A percentile compares a stretch with the other conserved stretches of the same genome.
Conservation (phyloP, 2,888 invertebrate genomes). For the Dione vanillae region DNA sequence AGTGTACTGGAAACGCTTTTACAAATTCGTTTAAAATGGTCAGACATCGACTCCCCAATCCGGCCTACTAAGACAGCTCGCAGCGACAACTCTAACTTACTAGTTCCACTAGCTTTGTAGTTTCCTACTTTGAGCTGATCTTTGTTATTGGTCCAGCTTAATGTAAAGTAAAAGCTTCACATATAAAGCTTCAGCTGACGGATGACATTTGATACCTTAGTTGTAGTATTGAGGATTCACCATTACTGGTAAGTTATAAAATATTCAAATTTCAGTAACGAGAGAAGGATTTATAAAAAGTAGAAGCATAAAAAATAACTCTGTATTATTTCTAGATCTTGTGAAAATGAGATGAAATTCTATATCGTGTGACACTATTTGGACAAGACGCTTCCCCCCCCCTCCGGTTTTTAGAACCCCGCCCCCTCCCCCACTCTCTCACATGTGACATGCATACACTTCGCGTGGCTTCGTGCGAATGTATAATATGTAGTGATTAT, state of each 20-base stretch:
- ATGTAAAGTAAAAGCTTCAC: neutral
- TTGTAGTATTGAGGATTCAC: neutral
- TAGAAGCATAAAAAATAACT: conserved; percentile 10
- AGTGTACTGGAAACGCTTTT: too few species aligned
- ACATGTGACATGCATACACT: neutral
- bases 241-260: neutral
- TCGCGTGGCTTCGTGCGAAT: conserved; percentile 21
- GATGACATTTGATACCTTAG: conserved; percentile 13
- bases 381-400: too few species aligned
- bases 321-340: neutral
- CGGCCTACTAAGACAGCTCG: conserved; percentile 39
- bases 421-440: too few species aligned
- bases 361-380: conserved; percentile 12
- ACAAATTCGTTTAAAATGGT: conserved; percentile 13
- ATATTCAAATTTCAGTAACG: conserved; percentile 11
- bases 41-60: conserved; percentile 36
- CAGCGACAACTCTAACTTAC: conserved; percentile 45
- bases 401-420: too few species aligned
- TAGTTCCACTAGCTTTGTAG: too few species aligned
- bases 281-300: conserved; percentile 11
- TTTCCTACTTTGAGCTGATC: conserved; percentile 31
- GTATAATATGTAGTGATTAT: conserved; percentile 13
- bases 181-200: neutral
- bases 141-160: neutral
- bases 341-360: conserved; percentile 24